phyloP scores from a whole-genome alignment of 2,888 invertebrate species.

The Limnephilus rhombicus region DNA sequence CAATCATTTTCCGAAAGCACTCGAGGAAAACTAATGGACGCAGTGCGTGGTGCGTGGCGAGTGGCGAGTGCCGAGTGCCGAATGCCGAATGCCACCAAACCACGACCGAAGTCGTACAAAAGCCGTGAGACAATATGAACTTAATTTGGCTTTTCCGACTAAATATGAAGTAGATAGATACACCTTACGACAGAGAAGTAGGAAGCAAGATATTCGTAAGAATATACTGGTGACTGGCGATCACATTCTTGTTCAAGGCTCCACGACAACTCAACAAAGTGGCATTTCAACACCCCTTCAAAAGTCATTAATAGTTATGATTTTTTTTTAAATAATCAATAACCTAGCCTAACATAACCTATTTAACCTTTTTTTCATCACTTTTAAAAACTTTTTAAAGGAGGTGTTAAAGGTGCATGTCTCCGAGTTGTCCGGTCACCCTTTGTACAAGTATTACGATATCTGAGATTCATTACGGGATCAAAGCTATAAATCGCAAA shows the following conservation, averaged over 20 bases:
- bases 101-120: background rate
- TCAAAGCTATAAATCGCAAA: background rate
- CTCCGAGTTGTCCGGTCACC: too few relatives aligned
- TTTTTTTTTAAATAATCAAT: too few relatives aligned
- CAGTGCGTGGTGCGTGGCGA: background rate
- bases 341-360: too few relatives aligned
- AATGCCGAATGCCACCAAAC: background rate
- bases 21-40: constrained; percentile 56
- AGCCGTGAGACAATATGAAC: background rate
- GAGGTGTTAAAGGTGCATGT: too few relatives aligned
- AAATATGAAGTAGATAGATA: background rate
- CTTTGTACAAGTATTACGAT: background rate
- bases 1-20: constrained; percentile 56
- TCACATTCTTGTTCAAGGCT: background rate
- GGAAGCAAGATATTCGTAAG: background rate
- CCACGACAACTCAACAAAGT: too few relatives aligned
- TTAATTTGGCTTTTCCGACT: background rate
- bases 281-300: too few relatives aligned
- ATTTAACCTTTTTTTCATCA: too few relatives aligned
- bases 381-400: too few relatives aligned
- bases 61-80: background rate
- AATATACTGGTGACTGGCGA: background rate
- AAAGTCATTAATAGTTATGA: too few relatives aligned
- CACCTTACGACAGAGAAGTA: background rate
- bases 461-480: background rate